phyloP scores from a whole-genome alignment of 2,797 vertebrate species.

The Microhierax caerulescens region DNA sequence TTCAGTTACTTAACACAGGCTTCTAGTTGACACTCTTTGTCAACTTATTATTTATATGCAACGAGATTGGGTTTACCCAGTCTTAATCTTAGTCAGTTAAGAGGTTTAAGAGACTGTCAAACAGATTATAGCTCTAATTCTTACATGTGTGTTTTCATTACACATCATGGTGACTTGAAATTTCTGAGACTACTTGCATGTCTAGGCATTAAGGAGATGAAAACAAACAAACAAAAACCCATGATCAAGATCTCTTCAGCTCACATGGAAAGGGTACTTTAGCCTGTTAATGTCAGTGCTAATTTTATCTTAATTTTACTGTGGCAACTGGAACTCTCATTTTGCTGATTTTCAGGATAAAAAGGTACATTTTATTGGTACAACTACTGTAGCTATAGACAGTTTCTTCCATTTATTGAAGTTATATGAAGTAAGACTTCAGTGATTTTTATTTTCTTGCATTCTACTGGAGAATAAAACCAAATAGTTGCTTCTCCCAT shows the following conservation, averaged over 20 bases:
- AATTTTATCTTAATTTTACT: background rate
- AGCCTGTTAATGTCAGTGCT: background rate
- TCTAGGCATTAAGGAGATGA: background rate
- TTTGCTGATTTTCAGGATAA: background rate
- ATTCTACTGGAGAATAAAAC: background rate
- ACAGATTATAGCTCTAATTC: conserved; percentile 42
- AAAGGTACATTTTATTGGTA: conserved; percentile 19
- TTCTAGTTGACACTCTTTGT: background rate
- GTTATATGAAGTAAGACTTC: background rate
- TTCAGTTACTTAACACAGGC: background rate
- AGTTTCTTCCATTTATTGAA: background rate
- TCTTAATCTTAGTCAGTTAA: conserved; percentile 1
- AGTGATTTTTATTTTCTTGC: background rate
- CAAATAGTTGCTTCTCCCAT: background rate
- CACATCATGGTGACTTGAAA: background rate
- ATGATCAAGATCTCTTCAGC: background rate
- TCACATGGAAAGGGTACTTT: background rate
- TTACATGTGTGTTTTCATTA: conserved; percentile 22
- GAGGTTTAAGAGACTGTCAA: conserved; percentile 12
- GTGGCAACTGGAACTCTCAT: conserved; percentile 8
- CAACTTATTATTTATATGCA: background rate
- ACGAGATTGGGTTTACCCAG: background rate
- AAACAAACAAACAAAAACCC: background rate
- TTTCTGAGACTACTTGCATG: background rate
- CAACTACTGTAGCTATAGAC: conserved; percentile 11